Evolutionary conservation across 2,113 vertebrate genomes (phyloP).

Genomic region (Sinosuthora webbiana): DNA sequence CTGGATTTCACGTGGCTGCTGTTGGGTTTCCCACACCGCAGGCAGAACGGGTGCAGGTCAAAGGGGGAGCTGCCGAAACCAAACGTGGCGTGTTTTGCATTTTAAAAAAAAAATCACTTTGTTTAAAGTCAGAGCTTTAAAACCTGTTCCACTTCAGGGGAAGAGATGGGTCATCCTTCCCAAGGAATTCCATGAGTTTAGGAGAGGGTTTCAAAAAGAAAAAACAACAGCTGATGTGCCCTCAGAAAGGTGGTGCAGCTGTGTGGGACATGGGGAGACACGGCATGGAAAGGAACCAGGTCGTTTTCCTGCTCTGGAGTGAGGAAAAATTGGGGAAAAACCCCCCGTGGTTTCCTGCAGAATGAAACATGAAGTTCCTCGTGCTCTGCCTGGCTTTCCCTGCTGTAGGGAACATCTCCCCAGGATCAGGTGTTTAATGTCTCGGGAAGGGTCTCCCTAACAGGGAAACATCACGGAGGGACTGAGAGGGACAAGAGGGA

Average conservation of each 20-base stretch:
- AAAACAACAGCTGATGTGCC: not conserved
- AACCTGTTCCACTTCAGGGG: not conserved
- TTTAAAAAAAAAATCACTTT: not conserved
- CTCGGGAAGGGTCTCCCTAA: not conserved
- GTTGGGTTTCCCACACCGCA: not conserved
- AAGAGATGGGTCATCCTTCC: not conserved
- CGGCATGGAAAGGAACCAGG: not conserved
- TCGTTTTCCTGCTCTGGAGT: not conserved
- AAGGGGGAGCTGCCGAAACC: not conserved
- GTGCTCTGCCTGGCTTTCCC: not conserved
- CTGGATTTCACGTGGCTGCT: not conserved
- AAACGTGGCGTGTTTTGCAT: not conserved
- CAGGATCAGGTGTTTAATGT: accelerated
- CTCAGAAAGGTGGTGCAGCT: not conserved
- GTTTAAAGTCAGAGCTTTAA: not conserved
- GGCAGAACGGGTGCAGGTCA: not conserved
- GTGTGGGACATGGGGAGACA: not conserved
- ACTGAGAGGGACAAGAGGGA: not conserved
- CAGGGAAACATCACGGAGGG: not conserved
- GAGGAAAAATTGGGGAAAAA: not conserved
- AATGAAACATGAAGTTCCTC: not conserved
- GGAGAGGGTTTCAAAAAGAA: not conserved
- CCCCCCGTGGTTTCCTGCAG: not conserved
- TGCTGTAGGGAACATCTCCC: accelerated
- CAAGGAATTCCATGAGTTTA: not conserved